Conservation (phyloP, 2,113 vertebrate genomes). For the Corythornis cristatus region DNA sequence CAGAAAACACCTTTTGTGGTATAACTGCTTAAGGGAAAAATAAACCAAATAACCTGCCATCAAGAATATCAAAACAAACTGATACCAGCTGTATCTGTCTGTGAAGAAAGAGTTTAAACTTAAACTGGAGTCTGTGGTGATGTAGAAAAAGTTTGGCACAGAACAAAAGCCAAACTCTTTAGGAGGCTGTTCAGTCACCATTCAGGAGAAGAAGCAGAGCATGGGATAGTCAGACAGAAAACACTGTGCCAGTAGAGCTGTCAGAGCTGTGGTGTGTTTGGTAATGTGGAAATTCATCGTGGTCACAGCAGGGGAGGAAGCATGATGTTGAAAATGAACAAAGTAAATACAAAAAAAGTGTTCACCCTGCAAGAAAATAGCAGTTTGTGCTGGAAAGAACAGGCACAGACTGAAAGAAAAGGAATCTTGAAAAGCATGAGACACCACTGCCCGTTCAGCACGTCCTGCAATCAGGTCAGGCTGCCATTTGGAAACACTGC, state of each 20-base stretch:
- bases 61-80: not conserved
- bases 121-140: not conserved
- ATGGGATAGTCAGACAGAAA: not conserved
- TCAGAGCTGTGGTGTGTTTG: not conserved
- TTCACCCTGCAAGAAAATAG: not conserved
- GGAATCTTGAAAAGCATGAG: not conserved
- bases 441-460: not conserved
- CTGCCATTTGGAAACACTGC: not conserved
- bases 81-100: not conserved
- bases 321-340: not conserved
- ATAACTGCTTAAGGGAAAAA: not conserved
- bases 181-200: not conserved
- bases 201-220: not conserved
- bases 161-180: not conserved
- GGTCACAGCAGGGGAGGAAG: not conserved
- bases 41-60: not conserved
- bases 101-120: not conserved
- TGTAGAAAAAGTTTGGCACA: not conserved
- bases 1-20: not conserved
- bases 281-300: not conserved
- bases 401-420: not conserved
- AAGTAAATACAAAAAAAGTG: not conserved
- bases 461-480: not conserved
- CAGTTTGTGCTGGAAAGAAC: not conserved
- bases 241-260: accelerated